A percentile compares a stretch with the other conserved stretches of the same genome.
These are phyloP conservation scores for Folsomia candida DNA, from an alignment of 2,888 invertebrate species.

Conservation along the genomic window DNA sequence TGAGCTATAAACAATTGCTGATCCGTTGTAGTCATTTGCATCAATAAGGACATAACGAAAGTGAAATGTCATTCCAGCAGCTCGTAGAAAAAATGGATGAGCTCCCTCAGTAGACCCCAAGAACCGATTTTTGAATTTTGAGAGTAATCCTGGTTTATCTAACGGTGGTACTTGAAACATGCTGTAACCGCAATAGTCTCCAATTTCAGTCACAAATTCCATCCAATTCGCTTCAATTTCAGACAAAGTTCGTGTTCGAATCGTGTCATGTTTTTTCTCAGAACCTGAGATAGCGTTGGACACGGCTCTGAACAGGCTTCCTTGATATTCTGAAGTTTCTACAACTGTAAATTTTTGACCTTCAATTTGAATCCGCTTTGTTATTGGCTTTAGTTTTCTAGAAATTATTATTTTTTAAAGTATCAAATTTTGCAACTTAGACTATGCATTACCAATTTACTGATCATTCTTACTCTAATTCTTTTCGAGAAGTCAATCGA, in stretches of 20 bases:
- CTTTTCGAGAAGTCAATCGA: background rate
- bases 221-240: slow-evolving; percentile 16
- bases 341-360: slow-evolving; percentile 35
- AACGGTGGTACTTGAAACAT: background rate
- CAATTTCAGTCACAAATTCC: slow-evolving; percentile 10
- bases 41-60: slow-evolving; percentile 26
- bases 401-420: too few species aligned
- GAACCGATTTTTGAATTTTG: slow-evolving; percentile 12
- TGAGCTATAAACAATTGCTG: slow-evolving; percentile 11
- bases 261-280: background rate
- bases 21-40: background rate
- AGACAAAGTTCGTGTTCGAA: background rate
- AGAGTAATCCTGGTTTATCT: background rate
- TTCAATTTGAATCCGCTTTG: slow-evolving; percentile 26
- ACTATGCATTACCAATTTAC: too few species aligned
- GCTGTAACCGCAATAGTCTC: background rate
- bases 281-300: slow-evolving; percentile 13
- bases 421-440: too few species aligned
- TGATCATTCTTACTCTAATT: background rate
- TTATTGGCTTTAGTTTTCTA: slow-evolving; percentile 24
- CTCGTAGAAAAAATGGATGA: slow-evolving; percentile 23
- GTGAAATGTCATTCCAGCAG: slow-evolving; percentile 21
- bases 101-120: background rate
- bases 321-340: background rate
- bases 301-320: slow-evolving; percentile 23